Base-by-base conservation (phyloP, 2,888 invertebrate species). In the Trachelus iudaicus region DNA sequence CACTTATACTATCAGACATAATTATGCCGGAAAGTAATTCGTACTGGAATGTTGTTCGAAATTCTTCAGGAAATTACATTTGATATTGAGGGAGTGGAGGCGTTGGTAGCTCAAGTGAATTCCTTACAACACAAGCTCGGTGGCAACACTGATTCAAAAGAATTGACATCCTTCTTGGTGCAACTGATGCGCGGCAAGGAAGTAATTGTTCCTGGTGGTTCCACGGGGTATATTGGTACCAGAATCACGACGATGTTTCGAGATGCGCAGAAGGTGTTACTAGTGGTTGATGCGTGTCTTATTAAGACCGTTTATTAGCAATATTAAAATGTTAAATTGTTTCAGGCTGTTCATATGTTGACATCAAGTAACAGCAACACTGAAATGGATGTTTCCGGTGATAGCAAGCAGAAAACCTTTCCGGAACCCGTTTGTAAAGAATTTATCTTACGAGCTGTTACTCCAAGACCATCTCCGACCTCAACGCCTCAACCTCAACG, bases 401-500 rank as follows among this genome's bases (percentile, higher is more conserved):
- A 89, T 76, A 84, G 85, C 15, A 88, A 87, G 74, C 84, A 88
- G 4, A 89, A 87, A 71, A 91, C 90, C 73, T 94, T 94, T 85
- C 94, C 94, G 0, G 89, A 92, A 77, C 93, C 95, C 0, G 90
- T 90, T n/a, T 93, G 93, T 80, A 93, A 94, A 81, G 95, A 96
- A 90, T 95, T 94, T 87, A 94, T 96, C 80, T 91, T 96, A 83
- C 92, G 95, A 35, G 93, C 94, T 3, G 88, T 92, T 73, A 93
- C 94, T 33, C 93, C 94, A 1, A 91, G 94, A 77, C 95, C 95
- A 4, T 93, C 94, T 15, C 92, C 93, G 0, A 93, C 93, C 83
- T 95, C 95, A 0, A 92, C 93, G 12, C 92, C 93, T 71, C 92
- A 94, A 76, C 95, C 95, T 1, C 96, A 96, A 86, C 92, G 95